phyloP scores from a whole-genome alignment of 30 jellyfish, hydroid and myxozoan species.

The Catostylus mosaicus region DNA sequence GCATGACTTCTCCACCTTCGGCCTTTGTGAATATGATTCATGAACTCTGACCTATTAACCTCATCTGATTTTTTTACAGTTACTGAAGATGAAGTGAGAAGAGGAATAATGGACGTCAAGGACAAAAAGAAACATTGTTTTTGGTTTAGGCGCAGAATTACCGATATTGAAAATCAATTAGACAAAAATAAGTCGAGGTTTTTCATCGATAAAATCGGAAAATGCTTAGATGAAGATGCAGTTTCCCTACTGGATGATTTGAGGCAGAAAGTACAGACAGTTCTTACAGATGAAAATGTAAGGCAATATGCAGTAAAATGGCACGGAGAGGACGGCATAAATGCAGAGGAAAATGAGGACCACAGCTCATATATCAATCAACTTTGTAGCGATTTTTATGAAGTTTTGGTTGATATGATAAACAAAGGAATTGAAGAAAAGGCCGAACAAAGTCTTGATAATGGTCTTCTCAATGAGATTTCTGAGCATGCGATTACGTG shows the following conservation, averaged over 20 bases:
- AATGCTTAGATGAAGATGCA: constrained; percentile 80
- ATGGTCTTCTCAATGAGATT: constrained; percentile 65
- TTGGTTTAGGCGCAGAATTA: constrained; percentile 85
- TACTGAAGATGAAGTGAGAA: constrained; percentile 81
- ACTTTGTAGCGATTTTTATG: constrained; percentile 72
- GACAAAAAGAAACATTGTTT: constrained; percentile 65
- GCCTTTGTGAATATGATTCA: too few relatives aligned
- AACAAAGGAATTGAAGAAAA: constrained; percentile 78
- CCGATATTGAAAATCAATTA: constrained; percentile 52
- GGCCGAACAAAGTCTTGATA: constrained; percentile 50
- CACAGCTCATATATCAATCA: constrained; percentile 52
- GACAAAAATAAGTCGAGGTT: constrained; percentile 57
- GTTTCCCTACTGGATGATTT: constrained; percentile 40
- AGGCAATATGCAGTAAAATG: constrained; percentile 63
- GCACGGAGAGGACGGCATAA: constrained; percentile 74
- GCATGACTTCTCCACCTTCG: too few relatives aligned
- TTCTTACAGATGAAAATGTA: constrained; percentile 45
- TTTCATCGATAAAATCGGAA: constrained; percentile 73
- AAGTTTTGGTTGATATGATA: constrained; percentile 63
- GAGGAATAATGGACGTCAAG: constrained; percentile 74
- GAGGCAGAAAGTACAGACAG: constrained; percentile 29
- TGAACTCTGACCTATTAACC: not conserved
- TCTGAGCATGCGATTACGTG: constrained; percentile 74
- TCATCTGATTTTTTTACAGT: constrained; percentile 13
- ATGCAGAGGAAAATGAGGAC: constrained; percentile 44